A percentile compares a stretch with the other conserved stretches of the same genome.
These are phyloP conservation scores for Heterochromis multidens DNA, from an alignment of 2,113 vertebrate genomes.

Conservation along the genomic window DNA sequence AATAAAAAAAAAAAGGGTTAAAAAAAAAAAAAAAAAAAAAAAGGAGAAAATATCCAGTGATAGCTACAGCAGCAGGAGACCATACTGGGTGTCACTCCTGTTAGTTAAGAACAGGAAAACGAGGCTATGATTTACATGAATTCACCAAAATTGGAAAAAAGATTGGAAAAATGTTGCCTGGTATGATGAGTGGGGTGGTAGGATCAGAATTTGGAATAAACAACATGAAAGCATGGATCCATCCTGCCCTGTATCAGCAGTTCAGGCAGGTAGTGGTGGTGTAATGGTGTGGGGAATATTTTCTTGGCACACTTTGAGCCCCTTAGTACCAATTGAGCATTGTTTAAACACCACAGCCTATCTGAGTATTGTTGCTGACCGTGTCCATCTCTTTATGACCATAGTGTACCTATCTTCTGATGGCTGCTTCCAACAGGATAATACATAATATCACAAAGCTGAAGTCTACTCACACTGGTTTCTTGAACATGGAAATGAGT, in stretches of 20 bases:
- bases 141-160: too few relatives aligned
- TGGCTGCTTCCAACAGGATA: not conserved
- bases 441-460: not conserved
- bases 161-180: too few relatives aligned
- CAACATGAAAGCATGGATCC: not conserved
- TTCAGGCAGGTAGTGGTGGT: not conserved
- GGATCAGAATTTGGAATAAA: not conserved
- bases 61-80: too few relatives aligned
- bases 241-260: not conserved
- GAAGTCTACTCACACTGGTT: not conserved
- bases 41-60: not conserved
- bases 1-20: too few relatives aligned
- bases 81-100: too few relatives aligned
- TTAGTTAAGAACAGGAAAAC: too few relatives aligned
- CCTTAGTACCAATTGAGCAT: not conserved
- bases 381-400: not conserved
- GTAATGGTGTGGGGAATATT: not conserved
- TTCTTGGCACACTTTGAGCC: not conserved
- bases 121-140: too few relatives aligned
- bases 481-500: rapidly evolving
- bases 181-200: too few relatives aligned
- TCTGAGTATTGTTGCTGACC: rapidly evolving
- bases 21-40: not conserved
- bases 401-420: not conserved
- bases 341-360: not conserved